phyloP scores from a whole-genome alignment of 2,888 invertebrate species.

The Mythimna ferrago region DNA sequence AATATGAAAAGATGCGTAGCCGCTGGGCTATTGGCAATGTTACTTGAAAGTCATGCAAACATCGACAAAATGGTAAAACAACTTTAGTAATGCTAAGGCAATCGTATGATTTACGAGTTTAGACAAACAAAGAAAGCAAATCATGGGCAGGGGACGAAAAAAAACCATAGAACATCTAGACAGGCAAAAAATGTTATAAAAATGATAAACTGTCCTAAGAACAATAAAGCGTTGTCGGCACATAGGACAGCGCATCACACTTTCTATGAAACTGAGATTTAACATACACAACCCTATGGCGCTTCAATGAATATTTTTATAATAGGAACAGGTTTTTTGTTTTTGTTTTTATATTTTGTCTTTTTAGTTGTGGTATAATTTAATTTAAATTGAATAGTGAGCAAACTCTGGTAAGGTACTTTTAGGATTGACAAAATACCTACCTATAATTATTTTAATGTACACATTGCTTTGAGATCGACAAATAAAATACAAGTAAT shows the following conservation, averaged over 20 bases:
- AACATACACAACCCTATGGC: not conserved
- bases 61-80: constrained; percentile 30
- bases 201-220: not conserved
- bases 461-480: no score
- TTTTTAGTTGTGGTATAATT: no score
- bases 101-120: constrained; percentile 9
- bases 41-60: constrained; percentile 40
- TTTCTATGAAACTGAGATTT: constrained; percentile 1
- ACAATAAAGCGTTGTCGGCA: not conserved
- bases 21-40: not conserved
- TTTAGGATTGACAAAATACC: no score
- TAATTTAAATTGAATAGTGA: no score
- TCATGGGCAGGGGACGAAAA: constrained; percentile 5
- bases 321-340: not conserved
- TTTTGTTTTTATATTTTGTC: no score
- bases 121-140: constrained; percentile 36
- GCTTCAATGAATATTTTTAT: constrained; percentile 1
- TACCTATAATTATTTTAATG: no score
- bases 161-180: constrained; percentile 21
- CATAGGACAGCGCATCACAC: not conserved
- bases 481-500: no score
- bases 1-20: not conserved
- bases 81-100: constrained; percentile 29
- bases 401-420: no score
- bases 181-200: constrained; percentile 6